A percentile compares a stretch with the other conserved stretches of the same genome.
Conservation (phyloP, 2,113 vertebrate genomes). For the Plecturocebus donacophilus region DNA sequence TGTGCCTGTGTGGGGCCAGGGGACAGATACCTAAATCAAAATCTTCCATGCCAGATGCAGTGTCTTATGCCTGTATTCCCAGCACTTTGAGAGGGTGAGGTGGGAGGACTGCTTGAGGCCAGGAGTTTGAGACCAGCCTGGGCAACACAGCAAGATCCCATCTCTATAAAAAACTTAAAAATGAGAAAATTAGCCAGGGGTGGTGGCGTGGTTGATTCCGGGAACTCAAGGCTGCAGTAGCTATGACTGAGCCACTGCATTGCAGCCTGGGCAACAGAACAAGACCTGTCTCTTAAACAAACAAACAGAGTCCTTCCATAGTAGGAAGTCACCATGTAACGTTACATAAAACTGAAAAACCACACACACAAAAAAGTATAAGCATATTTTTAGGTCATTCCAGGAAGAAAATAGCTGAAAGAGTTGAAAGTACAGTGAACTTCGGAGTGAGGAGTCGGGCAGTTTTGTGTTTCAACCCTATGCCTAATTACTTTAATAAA, state of each 20-base stretch:
- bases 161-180: no score
- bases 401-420: not conserved
- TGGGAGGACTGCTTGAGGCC: no score
- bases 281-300: no score
- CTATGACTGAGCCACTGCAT: no score
- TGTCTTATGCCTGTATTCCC: not conserved
- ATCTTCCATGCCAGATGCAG: not conserved
- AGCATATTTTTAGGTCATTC: not conserved
- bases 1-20: fast-evolving
- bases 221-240: no score
- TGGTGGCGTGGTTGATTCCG: no score
- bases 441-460: not conserved
- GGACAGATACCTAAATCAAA: not conserved
- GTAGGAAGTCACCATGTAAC: not conserved
- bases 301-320: no score
- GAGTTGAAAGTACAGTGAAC: not conserved
- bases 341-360: not conserved
- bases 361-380: not conserved
- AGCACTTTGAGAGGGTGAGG: no score
- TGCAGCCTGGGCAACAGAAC: no score
- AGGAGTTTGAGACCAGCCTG: no score
- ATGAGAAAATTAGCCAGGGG: no score
- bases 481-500: not conserved
- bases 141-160: no score
- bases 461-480: not conserved